phyloP scores from a whole-genome alignment of 1,140 invertebrate genomes.

The Apis mellifera region Amel_HAv3.1 CM009932.2:458501-459000 shows the following conservation, averaged over 20 bases:
- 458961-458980: slow-evolving; percentile 57
- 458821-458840: slow-evolving; percentile 37
- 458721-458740: not conserved
- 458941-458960: slow-evolving; percentile 70
- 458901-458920: too few relatives aligned
- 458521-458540: too few relatives aligned
- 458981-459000: slow-evolving; percentile 48
- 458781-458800: slow-evolving; percentile 3
- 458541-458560: too few relatives aligned
- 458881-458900: not conserved
- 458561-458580: too few relatives aligned
- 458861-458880: not conserved
- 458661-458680: not conserved
- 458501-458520: too few relatives aligned
- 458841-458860: not conserved
- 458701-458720: not conserved
- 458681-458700: not conserved
- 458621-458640: too few relatives aligned
- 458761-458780: too few relatives aligned
- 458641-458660: too few relatives aligned
- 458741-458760: not conserved
- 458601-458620: too few relatives aligned
- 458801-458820: slow-evolving; percentile 20
- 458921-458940: slow-evolving; percentile 16
- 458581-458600: too few relatives aligned